phyloP scores from a whole-genome alignment of 2,113 vertebrate species.

The Rattus rattus region DNA sequence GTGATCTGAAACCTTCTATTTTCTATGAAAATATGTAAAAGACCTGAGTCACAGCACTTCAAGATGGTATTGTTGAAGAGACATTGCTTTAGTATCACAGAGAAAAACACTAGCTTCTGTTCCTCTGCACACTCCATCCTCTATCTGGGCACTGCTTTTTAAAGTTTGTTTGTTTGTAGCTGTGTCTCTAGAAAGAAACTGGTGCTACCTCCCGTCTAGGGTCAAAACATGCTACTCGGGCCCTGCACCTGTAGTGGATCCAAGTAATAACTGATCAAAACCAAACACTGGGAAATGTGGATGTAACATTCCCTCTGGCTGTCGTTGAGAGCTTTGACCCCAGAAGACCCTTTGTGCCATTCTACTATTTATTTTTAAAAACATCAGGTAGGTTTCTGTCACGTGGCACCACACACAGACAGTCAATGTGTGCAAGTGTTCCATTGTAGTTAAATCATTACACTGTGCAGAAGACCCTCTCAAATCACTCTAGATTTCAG shows the following conservation, averaged over 20 bases:
- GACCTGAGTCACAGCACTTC: not conserved
- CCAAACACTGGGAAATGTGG: not conserved
- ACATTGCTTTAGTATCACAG: not conserved
- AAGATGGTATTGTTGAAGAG: not conserved
- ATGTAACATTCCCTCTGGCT: not conserved
- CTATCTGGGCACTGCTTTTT: not conserved
- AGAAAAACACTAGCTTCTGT: not conserved
- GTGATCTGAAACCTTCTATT: not conserved
- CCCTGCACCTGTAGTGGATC: no score
- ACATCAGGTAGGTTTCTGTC: not conserved
- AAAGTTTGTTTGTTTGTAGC: not conserved
- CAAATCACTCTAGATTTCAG: not conserved
- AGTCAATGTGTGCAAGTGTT: not conserved
- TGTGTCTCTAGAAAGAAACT: not conserved
- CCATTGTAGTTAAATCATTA: not conserved
- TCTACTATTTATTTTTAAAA: not conserved
- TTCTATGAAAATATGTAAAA: not conserved
- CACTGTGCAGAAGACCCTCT: not conserved
- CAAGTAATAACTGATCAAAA: not conserved
- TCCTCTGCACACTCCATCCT: no score
- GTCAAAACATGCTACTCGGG: not conserved
- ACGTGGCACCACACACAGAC: not conserved
- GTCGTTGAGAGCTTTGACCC: not conserved
- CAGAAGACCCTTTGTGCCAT: not conserved
- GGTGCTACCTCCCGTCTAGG: not conserved